Evolutionary conservation across 2,888 invertebrate genomes (phyloP), one percentile per base, ranked within the genome.

Genomic region (Achlya flavicornis): DNA sequence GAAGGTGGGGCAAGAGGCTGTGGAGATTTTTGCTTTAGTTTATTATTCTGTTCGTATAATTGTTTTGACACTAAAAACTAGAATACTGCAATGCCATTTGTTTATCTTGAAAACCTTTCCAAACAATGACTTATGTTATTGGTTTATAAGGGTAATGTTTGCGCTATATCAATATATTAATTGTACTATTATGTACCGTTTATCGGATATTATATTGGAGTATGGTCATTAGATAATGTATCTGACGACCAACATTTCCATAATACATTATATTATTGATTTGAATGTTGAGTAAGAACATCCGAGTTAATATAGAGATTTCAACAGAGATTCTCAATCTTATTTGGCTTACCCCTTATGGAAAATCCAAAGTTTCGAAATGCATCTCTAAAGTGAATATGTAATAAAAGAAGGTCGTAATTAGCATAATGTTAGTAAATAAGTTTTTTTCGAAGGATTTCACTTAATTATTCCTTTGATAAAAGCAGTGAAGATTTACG

Each of bases 1-100:
- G 32, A 58, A 46, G 26, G 10, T 12, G 63, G 57, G 19, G 61
- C 67, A 72, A 70, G 70, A 67, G 65, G 64, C 64, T 66, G 64
- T 67, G 64, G 68, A 66, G 69, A 62, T 70, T 73, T 73, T 71
- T 70, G 62, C 62, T 48, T 43, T 7, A 19, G 7, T 60, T 60
- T 62, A 57, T 41, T 38, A 10, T 38, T 38, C 53, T 61, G 43
- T 46, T 48, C 57, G 32, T 38, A 35, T 43, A 26, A 41, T 63
- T 65, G 57, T 57, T 63, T 63, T 65, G 65, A 63, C 61, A 63
- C 61, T 46, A 65, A 61, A 61, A 38, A 33, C 61, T 59, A 32
- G 33, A 41, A 33, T 35, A 58, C 48, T 61, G 61, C 41, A 48
- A 38, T 58, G 46, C 35, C 12, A 33, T 58, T 57, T 19, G 46